Base-by-base conservation (phyloP, 2,113 vertebrate genomes). In the Scomber colias region DNA sequence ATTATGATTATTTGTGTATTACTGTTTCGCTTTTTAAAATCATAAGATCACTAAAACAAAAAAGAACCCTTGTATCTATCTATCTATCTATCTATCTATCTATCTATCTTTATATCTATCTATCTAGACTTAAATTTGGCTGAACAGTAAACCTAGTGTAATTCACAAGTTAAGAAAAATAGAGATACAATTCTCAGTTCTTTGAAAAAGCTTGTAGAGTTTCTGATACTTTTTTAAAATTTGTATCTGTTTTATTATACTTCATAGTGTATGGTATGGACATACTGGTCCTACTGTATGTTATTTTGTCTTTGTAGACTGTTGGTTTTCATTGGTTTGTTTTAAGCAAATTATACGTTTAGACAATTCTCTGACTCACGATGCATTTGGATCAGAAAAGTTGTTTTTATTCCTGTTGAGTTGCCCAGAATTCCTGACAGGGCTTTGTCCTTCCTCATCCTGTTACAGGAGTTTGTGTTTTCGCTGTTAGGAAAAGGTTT, bases 371-470 rank as follows among this genome's bases (percentile, higher is more conserved):
- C 7, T 35, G 7, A 35, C 7, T 35, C 31, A 5, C 5, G 31
- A 35, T 35, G 12, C n/a, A n/a, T 40, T 17, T 64, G 63, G 12
- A 67, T 63, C 35, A 55, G 49, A 45, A 14, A 46, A 31, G 30
- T 77, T 83, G 46, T 67, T 31, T 59, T 27, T 3, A 27, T 55
- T 66, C 31, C 27, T 57, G 55, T 24, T 59, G 5, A 30, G n/a
- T 3, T 11, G 19, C 24, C 13, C 75, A 50, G 17, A 50, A 9
- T 73, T 30, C 46, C 44, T 68, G 53, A 56, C 80, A 54, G n/a
- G 3, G 69, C 66, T 82, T 77, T 86, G 74, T 83, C 54, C 46
- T 5, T 16, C 50, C 79, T 81, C 57, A 54, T 90, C 86, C 83
- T 87, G 78, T 83, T 71, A 75, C 21, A 70, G 17, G 24, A 80